Evolutionary conservation across 2,888 invertebrate genomes (phyloP), one percentile per base, ranked within the genome.

Genomic region (Melieria crassipennis): DNA sequence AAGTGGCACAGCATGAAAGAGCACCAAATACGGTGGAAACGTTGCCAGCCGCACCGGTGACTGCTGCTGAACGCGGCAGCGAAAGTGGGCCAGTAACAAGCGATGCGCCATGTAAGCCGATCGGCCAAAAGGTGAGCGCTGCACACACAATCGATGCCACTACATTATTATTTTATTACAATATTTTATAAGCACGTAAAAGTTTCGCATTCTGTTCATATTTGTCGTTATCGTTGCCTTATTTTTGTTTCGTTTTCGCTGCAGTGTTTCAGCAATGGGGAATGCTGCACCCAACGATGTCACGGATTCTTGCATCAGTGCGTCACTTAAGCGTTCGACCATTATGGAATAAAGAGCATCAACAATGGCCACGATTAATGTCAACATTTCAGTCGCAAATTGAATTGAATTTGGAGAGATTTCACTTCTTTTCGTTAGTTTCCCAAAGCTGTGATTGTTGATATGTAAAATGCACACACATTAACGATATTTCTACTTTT

Each of bases 281-380:
- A 84, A n/a, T 86, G 86, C 75, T 86, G 86, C 62, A 77, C 78
- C 11, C 42, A 74, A 45, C 81, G 84, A 43, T 86, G 86, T 65
- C 84, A 82, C 76, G 80, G 81, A n/a, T 86, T 79, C 71, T 75
- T 82, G 46, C 83, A 84, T 71, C 81, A 82, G 71, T 86, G 86
- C 73, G 86, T 86, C 64, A 83, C 85, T 58, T 86, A 70, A 78
- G 66, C 30, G 4, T 10, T 6, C 9, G 16, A 60, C 30, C 30
- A 42, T 43, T 43, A 42, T 4, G 43, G n/a, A 42, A 30, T 16
- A 60, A 42, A 7, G 1, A 30, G 58, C 58, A 58, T 4, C 16
- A 56, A 56, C n/a, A 56, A 7, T 56, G 16, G n/a, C 30, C 30
- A 30, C 30, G 30, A 30, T 3, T 3, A 30, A 30, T 3, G 30